These are phyloP conservation scores for Phalloptychus januarius DNA, from an alignment of 2,797 vertebrate species.

Conservation along the genomic window DNA sequence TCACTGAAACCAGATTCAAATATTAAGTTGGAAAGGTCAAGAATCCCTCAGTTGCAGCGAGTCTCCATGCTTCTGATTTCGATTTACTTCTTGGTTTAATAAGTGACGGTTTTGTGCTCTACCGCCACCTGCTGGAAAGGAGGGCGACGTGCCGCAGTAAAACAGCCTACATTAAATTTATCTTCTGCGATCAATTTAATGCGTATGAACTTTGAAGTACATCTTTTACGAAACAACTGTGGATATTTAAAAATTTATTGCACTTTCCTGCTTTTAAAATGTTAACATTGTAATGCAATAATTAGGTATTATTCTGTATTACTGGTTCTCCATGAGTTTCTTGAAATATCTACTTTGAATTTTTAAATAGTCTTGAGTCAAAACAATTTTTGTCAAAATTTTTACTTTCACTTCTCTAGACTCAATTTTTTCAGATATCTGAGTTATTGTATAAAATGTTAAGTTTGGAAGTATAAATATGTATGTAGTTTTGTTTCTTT, in stretches of 20 bases:
- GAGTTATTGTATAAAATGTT: no score
- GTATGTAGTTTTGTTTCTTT: neutral
- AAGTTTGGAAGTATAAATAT: neutral
- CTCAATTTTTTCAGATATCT: no score
- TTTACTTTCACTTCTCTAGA: neutral
- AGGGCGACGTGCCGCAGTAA: neutral
- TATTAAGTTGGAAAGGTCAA: conserved; percentile 65
- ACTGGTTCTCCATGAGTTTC: neutral
- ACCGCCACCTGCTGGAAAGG: neutral
- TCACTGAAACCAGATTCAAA: conserved; percentile 17
- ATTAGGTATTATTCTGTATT: neutral
- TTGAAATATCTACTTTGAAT: neutral
- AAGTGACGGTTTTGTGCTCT: neutral
- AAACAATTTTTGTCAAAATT: neutral
- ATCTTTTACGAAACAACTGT: neutral
- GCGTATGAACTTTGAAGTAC: no score
- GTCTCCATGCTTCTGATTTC: conserved; percentile 50
- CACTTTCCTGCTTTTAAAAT: neutral
- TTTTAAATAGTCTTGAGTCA: neutral
- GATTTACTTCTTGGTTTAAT: conserved; percentile 27
- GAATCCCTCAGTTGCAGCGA: conserved; percentile 8
- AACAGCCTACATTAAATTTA: no score
- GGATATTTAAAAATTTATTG: neutral
- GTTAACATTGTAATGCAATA: neutral
- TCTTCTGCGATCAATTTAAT: neutral